Percentiles rank a stretch among this genome's conserved stretches.
phyloP scores from a whole-genome alignment of 2,797 vertebrate species.

The Benthosema pterotum region DNA sequence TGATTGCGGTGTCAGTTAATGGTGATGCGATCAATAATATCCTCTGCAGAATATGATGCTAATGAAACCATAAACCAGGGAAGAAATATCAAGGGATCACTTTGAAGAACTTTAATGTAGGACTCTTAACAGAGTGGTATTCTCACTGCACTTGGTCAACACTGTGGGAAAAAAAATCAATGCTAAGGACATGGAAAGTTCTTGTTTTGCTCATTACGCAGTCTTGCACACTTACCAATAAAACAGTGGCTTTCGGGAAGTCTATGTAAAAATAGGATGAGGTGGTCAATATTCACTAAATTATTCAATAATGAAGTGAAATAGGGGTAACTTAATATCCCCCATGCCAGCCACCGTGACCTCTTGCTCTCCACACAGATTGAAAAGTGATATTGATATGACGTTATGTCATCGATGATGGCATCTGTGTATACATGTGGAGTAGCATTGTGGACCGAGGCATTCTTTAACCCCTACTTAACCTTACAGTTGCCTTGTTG shows the following conservation, averaged over 20 bases:
- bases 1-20: slow-evolving; percentile 21
- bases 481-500: too few relatives aligned
- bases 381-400: background rate
- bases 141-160: slow-evolving; percentile 18
- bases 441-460: too few relatives aligned
- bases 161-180: slow-evolving; percentile 55
- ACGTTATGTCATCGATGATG: background rate
- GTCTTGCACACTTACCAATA: slow-evolving; percentile 36
- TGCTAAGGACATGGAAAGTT: slow-evolving; percentile 57
- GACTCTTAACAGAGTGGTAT: slow-evolving; percentile 13
- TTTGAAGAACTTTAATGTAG: slow-evolving; percentile 38
- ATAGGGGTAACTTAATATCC: slow-evolving; percentile 62
- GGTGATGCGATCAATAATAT: slow-evolving; percentile 42
- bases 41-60: slow-evolving; percentile 16
- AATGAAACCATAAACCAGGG: slow-evolving; percentile 24
- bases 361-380: slow-evolving; percentile 22
- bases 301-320: slow-evolving; percentile 73
- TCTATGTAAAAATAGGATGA: slow-evolving; percentile 62
- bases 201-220: slow-evolving; percentile 51
- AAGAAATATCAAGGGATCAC: slow-evolving; percentile 23
- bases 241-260: slow-evolving; percentile 47
- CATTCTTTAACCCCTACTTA: too few relatives aligned
- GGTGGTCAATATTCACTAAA: slow-evolving; percentile 78
- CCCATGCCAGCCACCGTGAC: slow-evolving; percentile 33
- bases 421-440: too few relatives aligned